Conservation (phyloP, 30 jellyfish, hydroid and myxozoan species). For the Cassiopea andromeda region DNA sequence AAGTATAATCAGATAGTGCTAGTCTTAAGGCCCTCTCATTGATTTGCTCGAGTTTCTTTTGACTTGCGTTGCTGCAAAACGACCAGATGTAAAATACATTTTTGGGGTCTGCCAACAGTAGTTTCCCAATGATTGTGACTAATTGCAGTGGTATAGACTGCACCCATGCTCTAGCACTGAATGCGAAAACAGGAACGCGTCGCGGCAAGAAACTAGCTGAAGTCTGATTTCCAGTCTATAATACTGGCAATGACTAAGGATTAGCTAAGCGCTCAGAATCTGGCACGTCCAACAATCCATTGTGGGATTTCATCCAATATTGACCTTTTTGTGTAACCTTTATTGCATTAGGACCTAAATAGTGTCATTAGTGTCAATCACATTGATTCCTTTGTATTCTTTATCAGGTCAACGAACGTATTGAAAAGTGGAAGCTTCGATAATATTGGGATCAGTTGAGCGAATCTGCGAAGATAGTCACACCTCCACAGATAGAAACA, state of each 20-base stretch:
- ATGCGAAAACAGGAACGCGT: too few relatives aligned
- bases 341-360: constrained; percentile 38
- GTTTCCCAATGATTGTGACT: too few relatives aligned
- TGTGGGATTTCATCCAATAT: constrained; percentile 16
- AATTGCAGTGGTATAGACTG: too few relatives aligned
- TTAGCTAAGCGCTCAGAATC: neutral
- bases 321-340: constrained; percentile 29
- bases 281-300: constrained; percentile 24
- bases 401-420: constrained; percentile 23
- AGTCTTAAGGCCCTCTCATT: constrained; percentile 32
- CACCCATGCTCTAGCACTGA: too few relatives aligned
- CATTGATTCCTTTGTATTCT: constrained; percentile 41
- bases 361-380: constrained; percentile 48
- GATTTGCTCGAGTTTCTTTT: neutral
- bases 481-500: neutral
- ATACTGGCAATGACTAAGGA: neutral
- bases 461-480: constrained; percentile 30
- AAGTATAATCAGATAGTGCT: constrained; percentile 12
- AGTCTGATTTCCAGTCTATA: neutral
- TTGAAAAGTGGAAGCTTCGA: neutral
- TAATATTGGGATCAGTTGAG: constrained; percentile 7
- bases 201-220: neutral
- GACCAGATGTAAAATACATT: too few relatives aligned
- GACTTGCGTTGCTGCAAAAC: constrained; percentile 13
- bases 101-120: too few relatives aligned